phyloP scores from a whole-genome alignment of 2,888 invertebrate species.

The Synergus japonicus region DNA sequence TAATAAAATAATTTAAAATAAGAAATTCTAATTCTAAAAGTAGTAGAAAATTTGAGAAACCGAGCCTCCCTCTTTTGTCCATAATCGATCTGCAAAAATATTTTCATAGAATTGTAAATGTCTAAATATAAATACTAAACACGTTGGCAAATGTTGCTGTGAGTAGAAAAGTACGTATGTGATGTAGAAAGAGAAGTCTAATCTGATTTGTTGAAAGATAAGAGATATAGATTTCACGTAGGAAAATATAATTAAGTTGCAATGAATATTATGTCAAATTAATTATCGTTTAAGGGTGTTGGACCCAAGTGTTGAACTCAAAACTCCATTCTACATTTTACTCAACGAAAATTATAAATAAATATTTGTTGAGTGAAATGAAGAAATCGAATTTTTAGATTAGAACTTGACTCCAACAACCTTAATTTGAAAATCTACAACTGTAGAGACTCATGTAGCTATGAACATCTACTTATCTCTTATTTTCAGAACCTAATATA shows the following conservation, averaged over 20 bases:
- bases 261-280: neutral
- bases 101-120: slow-evolving; percentile 41
- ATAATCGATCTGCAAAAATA: slow-evolving; percentile 30
- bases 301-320: too few species aligned
- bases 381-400: too few species aligned
- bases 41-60: neutral
- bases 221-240: slow-evolving; percentile 4
- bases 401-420: too few species aligned
- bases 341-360: neutral
- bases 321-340: too few species aligned
- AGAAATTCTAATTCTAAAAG: neutral
- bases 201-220: neutral
- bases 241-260: neutral
- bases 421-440: neutral
- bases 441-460: neutral
- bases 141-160: slow-evolving; percentile 22
- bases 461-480: neutral
- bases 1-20: neutral
- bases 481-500: neutral
- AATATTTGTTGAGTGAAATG: neutral
- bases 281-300: neutral
- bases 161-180: slow-evolving; percentile 32
- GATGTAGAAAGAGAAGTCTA: slow-evolving; percentile 29
- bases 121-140: slow-evolving; percentile 16
- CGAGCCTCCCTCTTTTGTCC: slow-evolving; percentile 25